Evolutionary conservation across 2,888 invertebrate genomes (phyloP).

Genomic region (Drosophila multiciliata): DNA sequence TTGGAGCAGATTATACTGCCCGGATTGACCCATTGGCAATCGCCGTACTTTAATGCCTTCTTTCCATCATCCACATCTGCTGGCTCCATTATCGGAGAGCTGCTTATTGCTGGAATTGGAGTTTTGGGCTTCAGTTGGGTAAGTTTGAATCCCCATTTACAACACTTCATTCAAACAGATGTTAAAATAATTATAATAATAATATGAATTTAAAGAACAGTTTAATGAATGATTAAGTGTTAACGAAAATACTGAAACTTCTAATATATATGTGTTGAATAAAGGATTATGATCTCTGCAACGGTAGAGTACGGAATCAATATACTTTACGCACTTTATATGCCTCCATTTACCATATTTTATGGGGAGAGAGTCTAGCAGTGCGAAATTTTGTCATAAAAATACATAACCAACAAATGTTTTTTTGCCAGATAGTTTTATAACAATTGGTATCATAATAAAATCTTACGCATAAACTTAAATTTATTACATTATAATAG

Average conservation of each 20-base stretch:
- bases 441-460: neutral
- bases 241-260: neutral
- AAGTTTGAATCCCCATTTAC: conserved; percentile 32
- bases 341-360: neutral
- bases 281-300: neutral
- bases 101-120: conserved; percentile 76
- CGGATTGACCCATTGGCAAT: conserved; percentile 79
- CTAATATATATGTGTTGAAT: too few species aligned
- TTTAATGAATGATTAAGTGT: neutral
- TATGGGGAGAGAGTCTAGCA: neutral
- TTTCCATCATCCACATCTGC: conserved; percentile 74
- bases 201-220: neutral
- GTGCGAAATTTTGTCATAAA: neutral
- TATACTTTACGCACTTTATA: neutral
- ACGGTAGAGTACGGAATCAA: neutral
- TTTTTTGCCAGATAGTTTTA: neutral
- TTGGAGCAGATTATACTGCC: conserved; percentile 74
- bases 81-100: conserved; percentile 77
- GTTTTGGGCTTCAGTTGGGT: conserved; percentile 80
- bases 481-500: neutral
- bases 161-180: neutral
- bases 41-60: conserved; percentile 78
- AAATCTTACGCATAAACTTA: neutral
- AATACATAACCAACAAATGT: neutral
- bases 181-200: too few species aligned